These are phyloP conservation scores for Zaprionus capensis DNA, from an alignment of 1,140 invertebrate genomes.

Conservation along the genomic window DNA sequence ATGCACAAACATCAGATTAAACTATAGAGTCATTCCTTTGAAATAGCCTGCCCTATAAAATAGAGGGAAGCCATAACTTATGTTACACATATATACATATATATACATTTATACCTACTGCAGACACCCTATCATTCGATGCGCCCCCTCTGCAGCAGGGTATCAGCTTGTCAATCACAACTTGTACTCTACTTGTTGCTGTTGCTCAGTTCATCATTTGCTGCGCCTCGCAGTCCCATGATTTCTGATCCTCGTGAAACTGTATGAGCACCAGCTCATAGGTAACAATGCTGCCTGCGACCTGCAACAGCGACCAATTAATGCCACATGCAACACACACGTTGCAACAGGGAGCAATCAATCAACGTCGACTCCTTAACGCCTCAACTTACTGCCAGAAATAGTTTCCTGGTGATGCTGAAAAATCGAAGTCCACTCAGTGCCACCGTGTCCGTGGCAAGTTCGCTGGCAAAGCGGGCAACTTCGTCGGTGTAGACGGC, in stretches of 20 bases:
- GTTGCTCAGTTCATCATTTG: conserved; percentile 4
- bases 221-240: conserved; percentile 56
- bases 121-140: too few relatives aligned
- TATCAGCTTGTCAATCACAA: background rate
- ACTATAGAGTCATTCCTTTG: too few relatives aligned
- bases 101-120: background rate
- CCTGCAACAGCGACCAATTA: conserved; percentile 54
- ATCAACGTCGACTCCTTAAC: background rate
- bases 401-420: conserved; percentile 86
- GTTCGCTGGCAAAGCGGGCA: conserved; percentile 86
- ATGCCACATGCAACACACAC: conserved; percentile 2
- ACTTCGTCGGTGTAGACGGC: conserved; percentile 86
- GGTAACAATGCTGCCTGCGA: conserved; percentile 87
- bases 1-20: too few relatives aligned
- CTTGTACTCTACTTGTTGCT: background rate
- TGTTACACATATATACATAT: background rate
- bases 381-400: conserved; percentile 83
- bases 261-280: conserved; percentile 87
- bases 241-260: conserved; percentile 77
- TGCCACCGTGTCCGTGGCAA: conserved; percentile 86
- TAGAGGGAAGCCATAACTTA: too few relatives aligned
- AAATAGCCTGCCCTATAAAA: too few relatives aligned
- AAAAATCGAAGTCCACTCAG: conserved; percentile 88
- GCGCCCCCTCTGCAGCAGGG: background rate
- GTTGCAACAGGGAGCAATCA: conserved; percentile 12